A percentile compares a stretch with the other conserved stretches of the same genome.
Evolutionary conservation across 2,888 invertebrate genomes (phyloP).

Genomic region (Conops quadrifasciatus): DNA sequence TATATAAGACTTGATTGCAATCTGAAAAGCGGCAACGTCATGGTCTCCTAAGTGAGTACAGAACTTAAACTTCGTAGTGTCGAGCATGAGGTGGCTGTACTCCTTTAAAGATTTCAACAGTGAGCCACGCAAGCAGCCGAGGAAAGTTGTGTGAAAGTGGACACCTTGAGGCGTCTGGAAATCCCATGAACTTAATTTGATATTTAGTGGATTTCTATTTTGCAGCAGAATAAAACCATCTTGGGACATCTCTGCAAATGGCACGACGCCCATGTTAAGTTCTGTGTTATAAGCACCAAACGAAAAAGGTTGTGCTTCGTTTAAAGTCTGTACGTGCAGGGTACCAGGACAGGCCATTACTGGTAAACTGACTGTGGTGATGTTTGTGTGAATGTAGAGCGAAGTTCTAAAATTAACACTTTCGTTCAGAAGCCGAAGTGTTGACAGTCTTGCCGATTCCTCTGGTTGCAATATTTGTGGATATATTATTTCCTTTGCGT

Average conservation of each 20-base stretch:
- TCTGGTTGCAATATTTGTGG: slow-evolving; percentile 53
- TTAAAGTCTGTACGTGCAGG: slow-evolving; percentile 60
- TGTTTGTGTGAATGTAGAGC: slow-evolving; percentile 67
- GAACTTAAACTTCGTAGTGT: slow-evolving; percentile 48
- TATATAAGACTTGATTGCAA: slow-evolving; percentile 72
- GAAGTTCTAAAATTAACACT: slow-evolving; percentile 51
- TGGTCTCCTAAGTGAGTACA: slow-evolving; percentile 52
- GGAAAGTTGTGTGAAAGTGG: slow-evolving; percentile 64
- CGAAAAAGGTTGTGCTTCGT: slow-evolving; percentile 44
- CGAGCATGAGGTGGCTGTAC: slow-evolving; percentile 39
- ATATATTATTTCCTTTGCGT: slow-evolving; percentile 22
- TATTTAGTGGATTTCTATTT: slow-evolving; percentile 61
- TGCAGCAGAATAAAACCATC: slow-evolving; percentile 58
- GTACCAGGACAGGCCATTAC: slow-evolving; percentile 66
- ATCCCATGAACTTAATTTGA: slow-evolving; percentile 59
- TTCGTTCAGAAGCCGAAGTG: slow-evolving; percentile 54
- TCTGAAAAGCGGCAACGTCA: slow-evolving; percentile 68
- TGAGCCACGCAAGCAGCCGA: slow-evolving; percentile 68
- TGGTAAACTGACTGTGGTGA: slow-evolving; percentile 66
- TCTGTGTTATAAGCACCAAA: slow-evolving; percentile 52
- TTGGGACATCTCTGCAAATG: slow-evolving; percentile 59
- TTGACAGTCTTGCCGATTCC: slow-evolving; percentile 52
- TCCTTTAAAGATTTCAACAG: slow-evolving; percentile 41
- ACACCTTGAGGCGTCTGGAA: slow-evolving; percentile 58
- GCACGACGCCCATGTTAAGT: slow-evolving; percentile 62